Conservation (phyloP, 2,888 invertebrate species). For the Dorcus hopei region DNA sequence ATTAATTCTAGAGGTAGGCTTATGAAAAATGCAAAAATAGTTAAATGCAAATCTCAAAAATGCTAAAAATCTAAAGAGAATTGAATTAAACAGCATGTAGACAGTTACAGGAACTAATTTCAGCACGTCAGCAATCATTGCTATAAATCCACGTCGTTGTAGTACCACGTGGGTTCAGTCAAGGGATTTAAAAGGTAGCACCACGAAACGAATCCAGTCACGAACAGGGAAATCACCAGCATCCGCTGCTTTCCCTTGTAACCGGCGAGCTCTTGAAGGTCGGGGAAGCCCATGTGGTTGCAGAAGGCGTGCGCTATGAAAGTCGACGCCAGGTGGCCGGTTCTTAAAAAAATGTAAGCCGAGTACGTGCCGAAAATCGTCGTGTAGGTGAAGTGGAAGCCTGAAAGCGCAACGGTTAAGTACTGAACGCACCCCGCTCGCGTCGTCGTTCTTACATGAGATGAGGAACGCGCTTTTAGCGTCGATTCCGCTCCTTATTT, state of each 20-base stretch:
- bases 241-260: slow-evolving; percentile 57
- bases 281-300: slow-evolving; percentile 96
- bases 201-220: slow-evolving; percentile 77
- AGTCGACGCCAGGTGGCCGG: slow-evolving; percentile 86
- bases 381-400: slow-evolving; percentile 88
- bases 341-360: slow-evolving; percentile 84
- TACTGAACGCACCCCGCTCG: not conserved
- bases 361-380: slow-evolving; percentile 93
- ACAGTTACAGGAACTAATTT: too few relatives aligned
- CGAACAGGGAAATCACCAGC: slow-evolving; percentile 64
- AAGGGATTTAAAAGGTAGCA: slow-evolving; percentile 70
- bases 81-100: too few relatives aligned
- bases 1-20: too few relatives aligned
- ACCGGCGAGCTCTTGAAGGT: slow-evolving; percentile 68
- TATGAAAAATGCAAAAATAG: too few relatives aligned
- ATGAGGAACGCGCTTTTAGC: slow-evolving; percentile 67
- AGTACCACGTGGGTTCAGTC: slow-evolving; percentile 60
- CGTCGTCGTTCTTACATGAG: slow-evolving; percentile 60
- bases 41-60: too few relatives aligned
- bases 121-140: not conserved
- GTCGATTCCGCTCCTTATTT: slow-evolving; percentile 67
- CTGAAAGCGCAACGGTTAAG: slow-evolving; percentile 44
- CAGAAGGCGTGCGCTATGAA: slow-evolving; percentile 91
- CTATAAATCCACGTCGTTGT: slow-evolving; percentile 27
- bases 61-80: too few relatives aligned